Conservation (phyloP, 2,113 vertebrate species). For the Asarcornis scutulata region DNA sequence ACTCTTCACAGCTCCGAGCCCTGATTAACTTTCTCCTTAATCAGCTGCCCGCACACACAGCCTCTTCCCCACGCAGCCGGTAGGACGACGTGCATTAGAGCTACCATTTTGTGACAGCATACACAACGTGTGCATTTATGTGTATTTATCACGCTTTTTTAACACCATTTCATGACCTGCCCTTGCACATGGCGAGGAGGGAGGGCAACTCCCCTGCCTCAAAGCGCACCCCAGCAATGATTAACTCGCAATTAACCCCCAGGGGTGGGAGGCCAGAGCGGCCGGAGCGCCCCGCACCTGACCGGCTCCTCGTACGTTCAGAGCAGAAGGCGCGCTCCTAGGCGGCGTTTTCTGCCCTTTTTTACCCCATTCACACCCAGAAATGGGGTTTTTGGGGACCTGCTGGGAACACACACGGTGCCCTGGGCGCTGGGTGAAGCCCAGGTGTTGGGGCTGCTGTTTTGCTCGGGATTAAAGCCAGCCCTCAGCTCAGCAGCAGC, state of each 20-base stretch:
- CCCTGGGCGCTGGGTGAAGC: background rate
- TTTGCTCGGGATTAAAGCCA: background rate
- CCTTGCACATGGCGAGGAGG: constrained; percentile 72
- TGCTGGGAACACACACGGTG: background rate
- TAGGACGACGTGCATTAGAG: too few species aligned
- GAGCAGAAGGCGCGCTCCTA: background rate
- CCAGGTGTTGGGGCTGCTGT: background rate
- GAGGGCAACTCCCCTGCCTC: constrained; percentile 73
- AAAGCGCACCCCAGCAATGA: constrained; percentile 66
- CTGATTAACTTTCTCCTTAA: too few species aligned
- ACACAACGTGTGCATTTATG: too few species aligned
- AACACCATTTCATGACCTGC: constrained; percentile 78
- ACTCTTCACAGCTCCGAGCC: too few species aligned
- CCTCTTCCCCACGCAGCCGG: too few species aligned
- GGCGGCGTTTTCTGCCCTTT: background rate
- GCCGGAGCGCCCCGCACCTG: background rate
- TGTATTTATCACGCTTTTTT: too few species aligned
- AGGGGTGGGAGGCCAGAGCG: background rate
- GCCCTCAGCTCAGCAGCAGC: background rate
- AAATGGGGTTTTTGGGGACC: background rate
- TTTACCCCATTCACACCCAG: background rate
- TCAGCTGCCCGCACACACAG: too few species aligned
- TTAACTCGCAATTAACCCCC: constrained; percentile 14
- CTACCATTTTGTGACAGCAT: too few species aligned
- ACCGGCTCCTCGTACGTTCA: accelerated